These are phyloP conservation scores for Adoxophyes honmai DNA, from an alignment of 1,140 invertebrate genomes.

Conservation along the genomic window DNA sequence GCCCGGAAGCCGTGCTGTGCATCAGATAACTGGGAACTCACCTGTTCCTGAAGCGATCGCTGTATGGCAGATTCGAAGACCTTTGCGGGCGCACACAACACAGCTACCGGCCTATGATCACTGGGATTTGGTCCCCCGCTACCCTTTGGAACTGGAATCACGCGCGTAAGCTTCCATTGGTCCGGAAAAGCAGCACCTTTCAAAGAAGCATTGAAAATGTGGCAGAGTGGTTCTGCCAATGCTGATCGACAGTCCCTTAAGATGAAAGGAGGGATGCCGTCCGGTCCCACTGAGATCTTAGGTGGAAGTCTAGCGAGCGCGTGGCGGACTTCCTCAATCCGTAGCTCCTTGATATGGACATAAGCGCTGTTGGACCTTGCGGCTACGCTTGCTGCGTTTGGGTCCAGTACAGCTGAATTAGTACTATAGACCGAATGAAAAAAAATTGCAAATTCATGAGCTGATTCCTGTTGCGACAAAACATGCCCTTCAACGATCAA, in stretches of 20 bases:
- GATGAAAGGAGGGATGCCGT: slow-evolving; percentile 31
- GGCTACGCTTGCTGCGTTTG: neutral
- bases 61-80: too few species aligned
- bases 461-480: slow-evolving; percentile 22
- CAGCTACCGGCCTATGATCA: too few species aligned
- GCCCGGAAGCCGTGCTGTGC: too few species aligned
- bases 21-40: too few species aligned
- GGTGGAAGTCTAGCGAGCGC: slow-evolving; percentile 20
- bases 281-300: slow-evolving; percentile 26
- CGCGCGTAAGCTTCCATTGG: too few species aligned
- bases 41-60: too few species aligned
- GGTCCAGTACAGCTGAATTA: slow-evolving; percentile 8
- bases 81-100: too few species aligned
- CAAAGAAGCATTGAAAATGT: slow-evolving; percentile 26
- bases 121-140: too few species aligned
- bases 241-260: slow-evolving; percentile 28
- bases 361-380: slow-evolving; percentile 3
- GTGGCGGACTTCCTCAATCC: neutral
- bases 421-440: slow-evolving; percentile 26
- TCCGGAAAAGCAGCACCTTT: neutral
- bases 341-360: slow-evolving; percentile 17
- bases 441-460: slow-evolving; percentile 22
- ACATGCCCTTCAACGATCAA: slow-evolving; percentile 21
- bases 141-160: too few species aligned
- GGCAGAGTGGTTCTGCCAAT: slow-evolving; percentile 18